Evolutionary conservation across 2,888 invertebrate species (phyloP), one percentile per base, ranked within the genome.

Genomic region (Agriopis leucophaearia): DNA sequence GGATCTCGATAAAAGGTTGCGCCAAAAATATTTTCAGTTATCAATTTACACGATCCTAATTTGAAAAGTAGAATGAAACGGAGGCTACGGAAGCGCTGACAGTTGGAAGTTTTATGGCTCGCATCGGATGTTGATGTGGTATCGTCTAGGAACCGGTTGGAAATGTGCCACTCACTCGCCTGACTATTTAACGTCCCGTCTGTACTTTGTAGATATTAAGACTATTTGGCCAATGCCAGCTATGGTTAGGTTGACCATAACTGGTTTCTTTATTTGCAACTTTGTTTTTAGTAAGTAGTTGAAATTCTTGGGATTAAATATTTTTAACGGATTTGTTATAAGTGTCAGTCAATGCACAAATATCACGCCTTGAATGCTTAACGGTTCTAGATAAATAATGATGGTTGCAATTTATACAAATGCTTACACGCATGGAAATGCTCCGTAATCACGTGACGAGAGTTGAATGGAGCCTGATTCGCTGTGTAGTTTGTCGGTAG

Each of bases 401-500:
- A 64, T 64, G 47, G 51, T 63, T 67, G 58, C 64, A 57, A 66
- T 65, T 63, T 38, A 64, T 16, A 35, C 58, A 54, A 48, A 44
- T 59, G 58, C 59, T 64, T 60, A 61, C 54, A 62, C 56, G 65
- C 51, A 40, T 66, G 51, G 51, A 57, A 61, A 44, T 57, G 51
- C 70, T 63, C 57, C 16, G 57, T 70, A 66, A 64, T 61, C 63
- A 66, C 54, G 66, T 58, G 60, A 65, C 44, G 50, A 62, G 54
- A 47, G 54, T 47, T 74, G 69, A 70, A 68, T 72, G 52, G 52
- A 40, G 52, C 61, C 66, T 74, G 64, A 74, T 72, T 72, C 54
- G 54, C 62, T 60, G 47, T 59, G 81, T 81, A 84, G 88, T 89
- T 84, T 88, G 81, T 78, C 85, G 85, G 84, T 84, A 78, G 86